A percentile compares a stretch with the other conserved stretches of the same genome.
Conservation (phyloP, 1,140 invertebrate genomes). For the Bombus affinis region DNA sequence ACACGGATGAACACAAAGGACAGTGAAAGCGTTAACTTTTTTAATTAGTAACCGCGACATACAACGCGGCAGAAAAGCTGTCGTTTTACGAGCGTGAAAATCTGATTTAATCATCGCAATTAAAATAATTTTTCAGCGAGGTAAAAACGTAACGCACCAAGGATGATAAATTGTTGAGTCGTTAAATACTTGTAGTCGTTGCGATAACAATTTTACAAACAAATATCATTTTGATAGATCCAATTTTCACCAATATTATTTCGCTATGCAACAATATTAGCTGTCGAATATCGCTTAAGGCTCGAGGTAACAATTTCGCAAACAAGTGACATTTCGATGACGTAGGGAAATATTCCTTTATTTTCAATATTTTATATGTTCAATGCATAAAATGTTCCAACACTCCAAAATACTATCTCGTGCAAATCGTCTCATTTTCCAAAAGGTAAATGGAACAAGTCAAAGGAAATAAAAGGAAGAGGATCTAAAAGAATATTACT, state of each 20-base stretch:
- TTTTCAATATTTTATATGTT: neutral
- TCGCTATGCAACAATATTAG: neutral
- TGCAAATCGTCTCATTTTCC: no score
- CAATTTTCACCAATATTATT: neutral
- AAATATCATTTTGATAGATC: neutral
- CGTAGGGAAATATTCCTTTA: neutral
- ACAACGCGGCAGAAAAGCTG: neutral
- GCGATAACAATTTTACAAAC: neutral
- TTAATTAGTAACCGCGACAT: slow-evolving; percentile 11
- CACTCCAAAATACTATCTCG: no score
- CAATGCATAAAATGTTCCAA: no score
- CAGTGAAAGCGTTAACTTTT: slow-evolving; percentile 22
- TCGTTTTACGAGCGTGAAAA: neutral
- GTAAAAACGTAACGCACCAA: no score
- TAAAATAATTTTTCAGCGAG: neutral
- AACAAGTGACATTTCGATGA: neutral
- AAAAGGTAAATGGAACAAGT: no score
- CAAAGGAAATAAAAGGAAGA: no score
- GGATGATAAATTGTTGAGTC: neutral
- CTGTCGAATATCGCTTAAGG: neutral
- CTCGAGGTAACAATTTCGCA: neutral
- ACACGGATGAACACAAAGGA: neutral
- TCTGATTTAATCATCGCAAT: slow-evolving; percentile 26
- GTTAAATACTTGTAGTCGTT: neutral
- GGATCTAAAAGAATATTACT: no score